These are phyloP conservation scores for Polymixis flavicincta DNA, from an alignment of 2,888 invertebrate genomes.

Conservation along the genomic window DNA sequence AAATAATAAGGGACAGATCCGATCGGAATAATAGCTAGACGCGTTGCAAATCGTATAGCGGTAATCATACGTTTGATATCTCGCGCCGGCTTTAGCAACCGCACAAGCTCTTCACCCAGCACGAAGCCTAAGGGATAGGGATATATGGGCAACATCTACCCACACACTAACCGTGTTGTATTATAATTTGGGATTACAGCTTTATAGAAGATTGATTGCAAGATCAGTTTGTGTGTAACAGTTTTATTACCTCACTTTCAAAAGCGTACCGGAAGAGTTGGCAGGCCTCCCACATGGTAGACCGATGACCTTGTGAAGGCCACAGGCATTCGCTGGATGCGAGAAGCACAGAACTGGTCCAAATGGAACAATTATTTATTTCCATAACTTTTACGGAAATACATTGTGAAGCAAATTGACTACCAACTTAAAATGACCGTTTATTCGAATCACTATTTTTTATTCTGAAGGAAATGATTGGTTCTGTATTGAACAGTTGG, in stretches of 20 bases:
- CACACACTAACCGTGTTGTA: constrained; percentile 17
- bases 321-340: too few species aligned
- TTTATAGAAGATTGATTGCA: constrained; percentile 24
- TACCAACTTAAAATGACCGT: neutral
- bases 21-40: neutral
- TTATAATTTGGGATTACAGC: constrained; percentile 23
- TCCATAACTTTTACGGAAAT: neutral
- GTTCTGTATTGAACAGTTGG: too few species aligned
- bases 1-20: too few species aligned
- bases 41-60: neutral
- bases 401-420: neutral
- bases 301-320: too few species aligned
- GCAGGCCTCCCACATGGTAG: too few species aligned
- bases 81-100: neutral
- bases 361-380: too few species aligned
- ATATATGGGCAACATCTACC: constrained; percentile 29
- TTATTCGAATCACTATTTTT: too few species aligned
- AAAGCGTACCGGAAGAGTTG: too few species aligned
- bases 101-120: neutral
- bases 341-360: too few species aligned
- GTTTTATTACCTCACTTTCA: neutral
- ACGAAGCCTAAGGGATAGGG: neutral
- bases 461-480: too few species aligned
- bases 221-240: neutral
- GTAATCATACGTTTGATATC: neutral